phyloP scores from a whole-genome alignment of 1,140 invertebrate genomes.

The Drosophila busckii region DNA sequence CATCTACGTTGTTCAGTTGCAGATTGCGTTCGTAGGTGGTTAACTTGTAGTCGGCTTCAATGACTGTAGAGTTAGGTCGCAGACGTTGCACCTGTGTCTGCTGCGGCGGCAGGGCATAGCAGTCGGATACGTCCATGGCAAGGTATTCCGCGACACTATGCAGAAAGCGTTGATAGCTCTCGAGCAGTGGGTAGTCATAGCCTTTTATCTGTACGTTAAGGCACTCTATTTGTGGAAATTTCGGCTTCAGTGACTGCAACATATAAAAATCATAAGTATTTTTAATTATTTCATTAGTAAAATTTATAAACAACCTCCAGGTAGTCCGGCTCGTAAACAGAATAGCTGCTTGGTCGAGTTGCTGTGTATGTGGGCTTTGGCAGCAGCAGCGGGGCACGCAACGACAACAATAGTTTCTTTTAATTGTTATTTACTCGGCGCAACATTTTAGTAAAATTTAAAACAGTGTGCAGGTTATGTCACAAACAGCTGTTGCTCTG shows the following conservation, averaged over 20 bases:
- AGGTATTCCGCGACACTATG: conserved; percentile 86
- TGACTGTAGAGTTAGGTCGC: conserved; percentile 83
- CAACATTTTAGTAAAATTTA: conserved; percentile 35
- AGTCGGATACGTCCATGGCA: conserved; percentile 87
- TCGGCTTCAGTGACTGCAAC: conserved; percentile 82
- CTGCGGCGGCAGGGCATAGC: conserved; percentile 87
- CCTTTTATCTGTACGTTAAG: conserved; percentile 90
- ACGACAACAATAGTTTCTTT: conserved; percentile 29
- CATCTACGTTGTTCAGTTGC: conserved; percentile 83
- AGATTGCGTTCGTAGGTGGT: conserved; percentile 89
- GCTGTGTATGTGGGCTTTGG: conserved; percentile 9
- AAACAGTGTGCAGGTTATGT: conserved; percentile 47
- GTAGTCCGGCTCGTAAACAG: conserved; percentile 82
- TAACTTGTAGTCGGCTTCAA: conserved; percentile 86
- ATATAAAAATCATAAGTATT: conserved; percentile 6
- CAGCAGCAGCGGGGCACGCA: conserved; percentile 22
- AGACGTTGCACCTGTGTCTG: conserved; percentile 84
- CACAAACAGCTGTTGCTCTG: conserved; percentile 48
- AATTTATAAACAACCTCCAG: conserved; percentile 78
- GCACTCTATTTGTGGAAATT: conserved; percentile 85
- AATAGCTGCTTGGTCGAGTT: conserved; percentile 46
- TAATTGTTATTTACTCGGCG: conserved; percentile 50
- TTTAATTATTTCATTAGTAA: not conserved
- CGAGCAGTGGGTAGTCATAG: conserved; percentile 89
- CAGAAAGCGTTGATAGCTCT: conserved; percentile 88